Conservation (phyloP, 2,797 vertebrate genomes). For the Bovichtus diacanthus region DNA sequence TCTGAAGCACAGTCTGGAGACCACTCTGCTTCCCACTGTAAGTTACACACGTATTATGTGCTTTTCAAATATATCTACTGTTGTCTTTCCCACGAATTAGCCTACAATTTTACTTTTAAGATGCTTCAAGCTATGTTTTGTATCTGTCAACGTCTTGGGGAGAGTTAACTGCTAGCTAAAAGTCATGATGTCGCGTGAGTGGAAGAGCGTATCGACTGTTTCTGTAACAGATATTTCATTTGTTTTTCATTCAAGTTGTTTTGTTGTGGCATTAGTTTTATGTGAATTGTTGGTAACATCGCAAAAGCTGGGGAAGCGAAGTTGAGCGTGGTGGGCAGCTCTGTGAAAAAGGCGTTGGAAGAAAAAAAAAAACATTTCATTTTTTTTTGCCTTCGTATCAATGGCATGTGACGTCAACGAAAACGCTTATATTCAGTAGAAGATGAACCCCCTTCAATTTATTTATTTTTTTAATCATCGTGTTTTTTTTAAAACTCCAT, state of each 20-base stretch:
- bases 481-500: neutral
- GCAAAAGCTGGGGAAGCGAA: neutral
- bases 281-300: neutral
- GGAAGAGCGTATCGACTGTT: neutral
- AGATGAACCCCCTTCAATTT: fast-evolving
- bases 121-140: constrained; percentile 13
- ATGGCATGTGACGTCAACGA: neutral
- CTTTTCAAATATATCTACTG: neutral
- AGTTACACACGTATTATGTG: constrained; percentile 21
- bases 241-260: neutral
- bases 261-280: neutral
- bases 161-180: constrained; percentile 32
- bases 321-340: constrained; percentile 16
- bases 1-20: constrained; percentile 36
- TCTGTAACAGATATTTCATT: neutral
- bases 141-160: neutral
- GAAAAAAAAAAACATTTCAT: too few species aligned
- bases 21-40: constrained; percentile 37
- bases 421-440: neutral
- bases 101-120: constrained; percentile 15
- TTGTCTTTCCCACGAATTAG: neutral
- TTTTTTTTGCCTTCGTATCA: neutral
- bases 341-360: neutral
- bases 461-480: too few species aligned
- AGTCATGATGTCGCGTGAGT: neutral